Conservation (phyloP, 2,888 invertebrate genomes). For the Achlya flavicornis region DNA sequence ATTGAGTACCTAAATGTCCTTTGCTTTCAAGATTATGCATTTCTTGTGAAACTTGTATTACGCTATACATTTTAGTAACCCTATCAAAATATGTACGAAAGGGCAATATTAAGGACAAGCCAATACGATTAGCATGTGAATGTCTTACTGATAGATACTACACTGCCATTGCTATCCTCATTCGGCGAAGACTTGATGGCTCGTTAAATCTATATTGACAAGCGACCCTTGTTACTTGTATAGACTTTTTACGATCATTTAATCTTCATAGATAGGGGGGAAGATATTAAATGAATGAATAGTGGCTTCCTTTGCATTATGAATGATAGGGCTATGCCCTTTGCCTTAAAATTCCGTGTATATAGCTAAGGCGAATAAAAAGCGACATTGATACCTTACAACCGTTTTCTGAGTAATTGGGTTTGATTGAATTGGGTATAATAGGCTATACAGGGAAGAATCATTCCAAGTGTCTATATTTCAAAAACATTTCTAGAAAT, state of each 20-base stretch:
- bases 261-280: conserved; percentile 37
- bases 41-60: background rate
- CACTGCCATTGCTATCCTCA: conserved; percentile 22
- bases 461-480: no score
- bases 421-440: background rate
- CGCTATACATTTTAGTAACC: background rate
- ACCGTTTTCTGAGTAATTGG: background rate
- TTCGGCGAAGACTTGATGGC: conserved; percentile 28
- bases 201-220: conserved; percentile 25
- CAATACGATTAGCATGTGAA: conserved; percentile 17
- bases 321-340: background rate
- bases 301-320: conserved; percentile 4
- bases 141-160: conserved; percentile 17
- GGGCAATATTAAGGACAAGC: conserved; percentile 10
- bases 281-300: conserved; percentile 5
- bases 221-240: conserved; percentile 28
- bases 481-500: no score
- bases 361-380: background rate
- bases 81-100: background rate
- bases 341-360: background rate
- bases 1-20: background rate
- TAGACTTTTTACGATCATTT: conserved; percentile 46
- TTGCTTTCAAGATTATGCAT: background rate
- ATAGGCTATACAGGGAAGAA: no score
- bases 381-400: background rate